Base-by-base conservation (phyloP, 1,140 invertebrate genomes). In the Drosophila athabasca region DNA sequence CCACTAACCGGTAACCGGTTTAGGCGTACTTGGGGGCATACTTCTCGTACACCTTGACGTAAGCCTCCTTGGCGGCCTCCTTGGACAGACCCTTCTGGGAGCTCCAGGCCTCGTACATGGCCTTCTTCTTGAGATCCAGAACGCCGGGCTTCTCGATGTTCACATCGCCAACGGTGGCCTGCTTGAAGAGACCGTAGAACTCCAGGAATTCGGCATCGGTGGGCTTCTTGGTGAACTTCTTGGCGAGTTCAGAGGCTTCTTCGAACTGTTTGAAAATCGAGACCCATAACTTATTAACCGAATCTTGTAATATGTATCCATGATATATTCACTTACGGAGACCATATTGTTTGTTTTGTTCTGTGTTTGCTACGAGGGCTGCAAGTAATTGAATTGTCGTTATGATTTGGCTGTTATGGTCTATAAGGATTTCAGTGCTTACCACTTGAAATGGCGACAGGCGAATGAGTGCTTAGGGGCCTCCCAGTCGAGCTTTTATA, bases 31-130 rank as follows among this genome's bases (percentile, higher is more conserved):
- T 78, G 52, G 92, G 90, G 6, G 91, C 89, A 48, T 97, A 93
- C 84, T 94, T 90, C 61, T 95, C 93, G 1, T 95, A 96, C 91
- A 96, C 95, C 6, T 93, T 93, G 61, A 98, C 94, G 92, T 99
- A 99, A 4, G 95, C 93, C 78, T 95, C 94, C 92, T 97, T 96
- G 24, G 97, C 97, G 51, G 95, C 94, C n/a, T 97, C 96, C 91
- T 95, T 93, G 48, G 93, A 93, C 67, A 94, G 92, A 78, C 97
- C 97, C 92, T 97, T 98, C 91, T 94, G 96, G 8, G 79, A 92
- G 71, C 95, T 94, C 98, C 98, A 99, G n/a, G 97, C 94, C 82
- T 98, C 96, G 96, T 97, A 99, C 91, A 99, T 99, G 1, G 97
- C 97, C 93, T 98, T 99, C 35, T 97, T 97, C 92, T 97, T 98